Conservation (phyloP, 2,113 vertebrate species). For the Athene noctua region DNA sequence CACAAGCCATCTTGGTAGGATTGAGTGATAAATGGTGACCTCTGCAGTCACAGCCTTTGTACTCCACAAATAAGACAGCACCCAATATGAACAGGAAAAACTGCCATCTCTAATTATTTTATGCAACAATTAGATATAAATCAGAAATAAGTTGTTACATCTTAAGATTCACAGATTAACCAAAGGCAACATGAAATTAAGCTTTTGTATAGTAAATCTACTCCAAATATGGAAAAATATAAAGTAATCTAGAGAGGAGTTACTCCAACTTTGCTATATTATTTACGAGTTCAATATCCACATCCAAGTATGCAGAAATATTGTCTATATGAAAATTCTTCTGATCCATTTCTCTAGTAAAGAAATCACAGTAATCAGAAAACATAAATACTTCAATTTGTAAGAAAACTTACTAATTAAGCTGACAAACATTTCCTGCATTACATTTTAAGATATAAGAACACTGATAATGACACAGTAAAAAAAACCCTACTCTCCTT, state of each 20-base stretch:
- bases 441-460: background rate
- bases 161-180: background rate
- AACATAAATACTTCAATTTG: background rate
- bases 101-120: background rate
- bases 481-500: background rate
- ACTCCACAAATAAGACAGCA: background rate
- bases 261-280: background rate
- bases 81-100: background rate
- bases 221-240: background rate
- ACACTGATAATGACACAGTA: background rate
- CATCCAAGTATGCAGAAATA: background rate
- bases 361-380: background rate
- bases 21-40: rapidly evolving
- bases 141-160: background rate
- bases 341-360: background rate
- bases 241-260: background rate
- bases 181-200: background rate
- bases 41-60: background rate
- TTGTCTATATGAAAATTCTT: background rate
- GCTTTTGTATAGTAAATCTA: background rate
- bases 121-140: background rate
- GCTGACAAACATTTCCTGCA: background rate
- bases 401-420: background rate
- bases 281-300: background rate
- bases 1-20: background rate